phyloP scores from a whole-genome alignment of 2,113 vertebrate species.

The Brienomyrus brachyistius region DNA sequence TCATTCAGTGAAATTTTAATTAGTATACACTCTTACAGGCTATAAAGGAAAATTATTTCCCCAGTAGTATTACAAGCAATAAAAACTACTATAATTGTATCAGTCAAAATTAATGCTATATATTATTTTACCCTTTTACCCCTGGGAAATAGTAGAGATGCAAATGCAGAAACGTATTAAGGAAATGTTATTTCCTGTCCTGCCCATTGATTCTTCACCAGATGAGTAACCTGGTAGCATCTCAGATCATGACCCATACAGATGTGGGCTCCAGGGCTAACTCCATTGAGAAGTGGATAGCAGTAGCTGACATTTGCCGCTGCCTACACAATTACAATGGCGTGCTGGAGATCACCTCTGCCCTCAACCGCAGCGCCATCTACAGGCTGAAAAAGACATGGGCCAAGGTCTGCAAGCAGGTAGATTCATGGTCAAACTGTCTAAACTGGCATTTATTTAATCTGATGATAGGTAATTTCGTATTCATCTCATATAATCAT shows the following conservation, averaged over 20 bases:
- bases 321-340: constrained; percentile 97
- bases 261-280: constrained; percentile 82
- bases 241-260: constrained; percentile 91
- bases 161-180: background rate
- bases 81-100: background rate
- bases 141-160: background rate
- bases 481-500: background rate
- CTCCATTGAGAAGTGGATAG: constrained; percentile 96
- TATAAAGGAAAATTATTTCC: background rate
- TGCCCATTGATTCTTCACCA: constrained; percentile 36
- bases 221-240: constrained; percentile 99
- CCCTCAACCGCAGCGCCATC: constrained; percentile 96
- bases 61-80: background rate
- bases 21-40: background rate
- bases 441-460: background rate
- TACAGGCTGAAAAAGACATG: constrained; percentile 98
- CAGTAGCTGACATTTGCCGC: constrained; percentile 91
- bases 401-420: constrained; percentile 95
- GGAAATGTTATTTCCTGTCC: background rate
- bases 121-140: background rate
- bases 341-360: constrained; percentile 92
- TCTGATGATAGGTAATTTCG: background rate
- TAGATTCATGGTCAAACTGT: constrained; percentile 39
- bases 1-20: background rate
- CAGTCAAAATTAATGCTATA: background rate